Percentiles rank a stretch among this genome's conserved stretches.
Conservation (phyloP, 2,797 vertebrate species). For the Sebastolobus altivelis region DNA sequence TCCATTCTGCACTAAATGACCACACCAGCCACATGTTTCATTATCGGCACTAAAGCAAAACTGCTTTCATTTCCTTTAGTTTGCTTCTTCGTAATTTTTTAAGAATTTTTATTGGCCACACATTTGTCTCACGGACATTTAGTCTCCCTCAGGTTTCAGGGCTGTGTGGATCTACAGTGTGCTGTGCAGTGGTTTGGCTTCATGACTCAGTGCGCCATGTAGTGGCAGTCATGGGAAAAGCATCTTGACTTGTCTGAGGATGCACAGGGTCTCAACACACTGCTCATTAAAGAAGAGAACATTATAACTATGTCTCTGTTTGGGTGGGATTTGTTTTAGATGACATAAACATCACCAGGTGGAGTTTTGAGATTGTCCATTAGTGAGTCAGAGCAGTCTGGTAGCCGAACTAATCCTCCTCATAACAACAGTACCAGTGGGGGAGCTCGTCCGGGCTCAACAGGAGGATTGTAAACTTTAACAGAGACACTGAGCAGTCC, state of each 20-base stretch:
- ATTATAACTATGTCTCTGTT: background rate
- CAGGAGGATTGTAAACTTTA: slow-evolving; percentile 43
- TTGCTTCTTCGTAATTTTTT: background rate
- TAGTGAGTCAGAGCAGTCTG: slow-evolving; percentile 31
- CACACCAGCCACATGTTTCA: background rate
- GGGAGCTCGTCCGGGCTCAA: slow-evolving; percentile 30
- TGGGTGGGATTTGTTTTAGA: background rate
- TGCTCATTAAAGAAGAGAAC: background rate
- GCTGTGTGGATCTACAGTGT: background rate
- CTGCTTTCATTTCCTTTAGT: slow-evolving; percentile 3
- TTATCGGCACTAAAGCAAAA: background rate
- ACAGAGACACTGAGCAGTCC: slow-evolving; percentile 52
- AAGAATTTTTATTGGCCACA: background rate
- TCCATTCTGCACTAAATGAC: background rate
- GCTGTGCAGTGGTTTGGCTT: background rate
- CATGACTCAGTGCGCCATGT: slow-evolving; percentile 68
- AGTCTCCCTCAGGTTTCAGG: background rate
- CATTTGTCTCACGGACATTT: background rate
- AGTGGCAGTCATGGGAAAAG: slow-evolving; percentile 61
- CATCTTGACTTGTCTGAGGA: background rate
- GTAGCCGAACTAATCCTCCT: slow-evolving; percentile 56
- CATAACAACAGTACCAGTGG: slow-evolving; percentile 54
- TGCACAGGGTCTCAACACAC: background rate
- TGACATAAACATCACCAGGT: background rate
- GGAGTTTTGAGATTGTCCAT: slow-evolving; percentile 7